These are phyloP conservation scores for Agrilus cyanescens DNA, from an alignment of 2,888 invertebrate species.

Conservation along the genomic window DNA sequence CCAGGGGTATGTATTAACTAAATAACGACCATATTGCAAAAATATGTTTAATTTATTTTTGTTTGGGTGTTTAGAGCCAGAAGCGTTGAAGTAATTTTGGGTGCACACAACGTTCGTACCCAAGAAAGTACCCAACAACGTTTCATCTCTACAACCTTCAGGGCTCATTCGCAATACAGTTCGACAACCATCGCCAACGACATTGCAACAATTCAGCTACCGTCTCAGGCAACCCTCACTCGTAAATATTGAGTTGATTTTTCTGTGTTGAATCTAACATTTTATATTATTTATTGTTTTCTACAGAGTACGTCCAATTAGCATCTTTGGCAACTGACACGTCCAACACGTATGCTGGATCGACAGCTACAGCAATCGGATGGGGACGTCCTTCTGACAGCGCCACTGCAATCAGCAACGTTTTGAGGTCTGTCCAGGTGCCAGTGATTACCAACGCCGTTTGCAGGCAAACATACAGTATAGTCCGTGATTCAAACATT, in stretches of 20 bases:
- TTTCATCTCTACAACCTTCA: constrained; percentile 12
- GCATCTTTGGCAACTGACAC: too few species aligned
- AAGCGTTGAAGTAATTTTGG: constrained; percentile 17
- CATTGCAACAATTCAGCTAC: constrained; percentile 35
- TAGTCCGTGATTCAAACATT: constrained; percentile 35
- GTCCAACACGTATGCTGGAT: constrained; percentile 27
- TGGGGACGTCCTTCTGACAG: constrained; percentile 35
- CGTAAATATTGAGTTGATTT: constrained; percentile 21
- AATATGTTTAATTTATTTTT: too few species aligned
- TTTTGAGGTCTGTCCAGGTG: constrained; percentile 32
- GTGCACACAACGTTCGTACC: constrained; percentile 23
- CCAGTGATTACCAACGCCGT: constrained; percentile 34
- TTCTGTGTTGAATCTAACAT: too few species aligned
- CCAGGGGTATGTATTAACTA: constrained; percentile 2
- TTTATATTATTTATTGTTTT: too few species aligned
- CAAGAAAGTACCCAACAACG: constrained; percentile 23
- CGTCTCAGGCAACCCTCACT: constrained; percentile 27
- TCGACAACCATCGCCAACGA: constrained; percentile 25
- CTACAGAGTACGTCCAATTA: too few species aligned
- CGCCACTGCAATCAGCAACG: constrained; percentile 27
- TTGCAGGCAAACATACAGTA: constrained; percentile 34
- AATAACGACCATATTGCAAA: too few species aligned
- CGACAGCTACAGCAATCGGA: constrained; percentile 34
- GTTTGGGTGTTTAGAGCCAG: constrained; percentile 8
- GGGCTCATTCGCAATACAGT: constrained; percentile 12